Evolutionary conservation across 2,797 vertebrate species (phyloP).

Genomic region (Emydoidea blandingii): DNA sequence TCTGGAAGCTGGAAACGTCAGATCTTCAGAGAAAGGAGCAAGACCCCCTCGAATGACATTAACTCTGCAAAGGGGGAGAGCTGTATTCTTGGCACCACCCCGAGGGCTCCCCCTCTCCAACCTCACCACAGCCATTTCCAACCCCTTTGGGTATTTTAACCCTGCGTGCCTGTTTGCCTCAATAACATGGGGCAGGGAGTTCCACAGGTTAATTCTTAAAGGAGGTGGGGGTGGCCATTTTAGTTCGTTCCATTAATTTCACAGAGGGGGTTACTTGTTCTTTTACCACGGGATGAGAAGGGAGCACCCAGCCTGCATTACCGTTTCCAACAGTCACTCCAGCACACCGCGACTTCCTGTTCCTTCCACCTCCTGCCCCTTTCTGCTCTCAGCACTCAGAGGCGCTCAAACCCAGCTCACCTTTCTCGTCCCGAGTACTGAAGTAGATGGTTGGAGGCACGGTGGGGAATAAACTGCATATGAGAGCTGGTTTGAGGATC

Average conservation of each 20-base stretch:
- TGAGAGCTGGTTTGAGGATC: constrained; percentile 88
- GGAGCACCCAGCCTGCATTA: neutral
- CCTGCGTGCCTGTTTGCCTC: neutral
- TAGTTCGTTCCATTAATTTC: neutral
- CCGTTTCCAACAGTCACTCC: neutral
- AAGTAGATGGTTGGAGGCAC: constrained; percentile 94
- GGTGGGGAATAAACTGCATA: constrained; percentile 92
- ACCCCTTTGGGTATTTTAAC: neutral
- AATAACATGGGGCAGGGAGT: neutral
- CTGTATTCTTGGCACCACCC: neutral
- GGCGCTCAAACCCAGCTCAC: constrained; percentile 76
- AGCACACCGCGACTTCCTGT: too few relatives aligned
- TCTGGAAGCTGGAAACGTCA: neutral
- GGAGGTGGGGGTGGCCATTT: neutral
- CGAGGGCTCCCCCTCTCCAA: too few relatives aligned
- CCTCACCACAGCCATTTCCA: too few relatives aligned
- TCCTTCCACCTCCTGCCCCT: accelerated
- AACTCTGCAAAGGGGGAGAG: neutral
- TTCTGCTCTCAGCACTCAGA: neutral
- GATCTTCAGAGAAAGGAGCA: accelerated
- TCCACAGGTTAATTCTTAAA: neutral
- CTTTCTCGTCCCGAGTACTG: constrained; percentile 90
- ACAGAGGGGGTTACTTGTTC: neutral
- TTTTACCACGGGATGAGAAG: neutral
- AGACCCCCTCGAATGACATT: accelerated